Evolutionary conservation across 2,113 vertebrate genomes (phyloP), one percentile per base, ranked within the genome.

Genomic region (Pygoscelis adeliae): DNA sequence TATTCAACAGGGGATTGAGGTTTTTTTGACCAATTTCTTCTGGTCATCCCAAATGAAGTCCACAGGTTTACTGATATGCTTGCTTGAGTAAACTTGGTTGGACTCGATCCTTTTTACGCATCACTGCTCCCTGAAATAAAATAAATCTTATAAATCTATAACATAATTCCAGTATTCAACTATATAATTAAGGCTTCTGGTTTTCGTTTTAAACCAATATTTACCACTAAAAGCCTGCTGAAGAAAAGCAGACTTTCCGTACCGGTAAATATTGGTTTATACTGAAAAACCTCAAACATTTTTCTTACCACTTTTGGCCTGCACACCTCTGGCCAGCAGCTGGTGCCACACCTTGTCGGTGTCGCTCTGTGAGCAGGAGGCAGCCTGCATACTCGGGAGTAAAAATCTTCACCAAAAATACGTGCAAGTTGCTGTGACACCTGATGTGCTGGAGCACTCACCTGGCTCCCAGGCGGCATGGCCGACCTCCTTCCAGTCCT

Each of bases 241-340:
- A 95, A 95, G 96, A 38, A 96, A 97, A 96, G 78, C 92, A 97
- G 93, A 66, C 94, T 96, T 92, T 94, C 94, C 53, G 3, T 97
- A 79, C 92, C n/a, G 56, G 96, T 97, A 97, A 97, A 97, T 96
- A 97, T 86, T 97, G 97, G 91, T 97, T 98, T 97, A 73, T 95
- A 79, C 87, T 87, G 91, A 86, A 92, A 94, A 96, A 91, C 92
- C 95, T 93, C 89, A 96, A 92, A 73, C 53, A 83, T 77, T 87
- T 97, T 96, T 90, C 78, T 73, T 95, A 38, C 95, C 81, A 4
- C 78, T 96, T 88, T 67, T 96, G 96, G 96, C 73, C 66, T 55
- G 25, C 22, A 15, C 87, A 86, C 92, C 94, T 91, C 87, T 93
- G 95, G 50, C 61, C 83, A 66, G 78, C 94, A 94, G 73, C 73